phyloP scores from a whole-genome alignment of 2,888 invertebrate genomes.

The Fragum whitleyi region DNA sequence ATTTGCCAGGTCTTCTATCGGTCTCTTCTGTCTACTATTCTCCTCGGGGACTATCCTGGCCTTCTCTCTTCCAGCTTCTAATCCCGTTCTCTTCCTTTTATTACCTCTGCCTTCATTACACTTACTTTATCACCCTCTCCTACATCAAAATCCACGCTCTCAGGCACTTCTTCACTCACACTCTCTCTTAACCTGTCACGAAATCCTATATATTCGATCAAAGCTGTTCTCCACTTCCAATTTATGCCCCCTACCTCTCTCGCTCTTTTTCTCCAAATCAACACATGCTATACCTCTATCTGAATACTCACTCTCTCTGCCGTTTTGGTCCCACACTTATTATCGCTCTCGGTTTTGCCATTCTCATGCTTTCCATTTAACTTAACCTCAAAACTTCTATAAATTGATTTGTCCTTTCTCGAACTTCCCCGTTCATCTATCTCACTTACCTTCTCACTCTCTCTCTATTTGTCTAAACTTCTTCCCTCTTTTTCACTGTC shows the following conservation, averaged over 20 bases:
- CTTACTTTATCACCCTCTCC: not conserved
- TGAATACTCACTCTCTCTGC: too few species aligned
- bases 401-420: not conserved
- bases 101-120: not conserved
- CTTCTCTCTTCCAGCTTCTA: not conserved
- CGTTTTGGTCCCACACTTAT: too few species aligned
- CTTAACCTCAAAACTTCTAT: not conserved
- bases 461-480: too few species aligned
- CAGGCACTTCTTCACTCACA: not conserved
- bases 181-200: not conserved
- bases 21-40: not conserved
- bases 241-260: too few species aligned
- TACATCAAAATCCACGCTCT: not conserved
- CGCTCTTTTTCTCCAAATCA: too few species aligned
- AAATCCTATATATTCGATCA: not conserved
- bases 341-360: too few species aligned
- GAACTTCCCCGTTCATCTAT: not conserved
- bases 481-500: not conserved
- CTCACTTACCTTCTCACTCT: not conserved
- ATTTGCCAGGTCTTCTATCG: not conserved
- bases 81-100: not conserved
- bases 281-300: too few species aligned
- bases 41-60: not conserved
- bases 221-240: not conserved
- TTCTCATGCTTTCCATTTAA: too few species aligned